A percentile compares a stretch with the other conserved stretches of the same genome.
Evolutionary conservation across 2,113 vertebrate species (phyloP).

Genomic region (Petromus typicus): DNA sequence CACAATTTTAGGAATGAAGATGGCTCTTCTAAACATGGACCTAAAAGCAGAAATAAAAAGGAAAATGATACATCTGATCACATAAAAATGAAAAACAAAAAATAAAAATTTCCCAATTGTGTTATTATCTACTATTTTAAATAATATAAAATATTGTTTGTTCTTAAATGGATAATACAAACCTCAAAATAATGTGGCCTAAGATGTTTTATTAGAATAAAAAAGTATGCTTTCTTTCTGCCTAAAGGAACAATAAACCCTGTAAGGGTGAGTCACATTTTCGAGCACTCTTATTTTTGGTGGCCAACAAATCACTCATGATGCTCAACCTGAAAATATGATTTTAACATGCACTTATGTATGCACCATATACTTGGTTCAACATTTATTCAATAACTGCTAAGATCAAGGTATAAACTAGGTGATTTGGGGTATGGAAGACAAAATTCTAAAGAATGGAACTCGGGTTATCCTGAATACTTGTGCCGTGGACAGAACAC

Average conservation of each 20-base stretch:
- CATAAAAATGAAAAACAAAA: slow-evolving; percentile 31
- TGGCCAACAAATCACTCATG: slow-evolving; percentile 29
- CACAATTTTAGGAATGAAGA: background rate
- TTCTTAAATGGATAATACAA: slow-evolving; percentile 39
- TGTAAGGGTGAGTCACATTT: background rate
- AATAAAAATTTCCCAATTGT: slow-evolving; percentile 8
- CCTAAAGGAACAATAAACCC: slow-evolving; percentile 42
- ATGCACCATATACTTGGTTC: no score
- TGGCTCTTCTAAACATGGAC: slow-evolving; percentile 17
- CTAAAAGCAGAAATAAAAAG: slow-evolving; percentile 44
- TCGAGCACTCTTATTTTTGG: background rate
- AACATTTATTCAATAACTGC: slow-evolving; percentile 17
- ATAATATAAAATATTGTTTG: slow-evolving; percentile 55
- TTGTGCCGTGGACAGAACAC: background rate
- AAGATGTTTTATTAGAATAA: slow-evolving; percentile 53
- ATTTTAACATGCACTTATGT: slow-evolving; percentile 37
- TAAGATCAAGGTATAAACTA: background rate
- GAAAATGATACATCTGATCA: slow-evolving; percentile 48
- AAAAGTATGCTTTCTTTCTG: slow-evolving; percentile 67
- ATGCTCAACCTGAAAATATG: slow-evolving; percentile 18
- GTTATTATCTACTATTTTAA: slow-evolving; percentile 47
- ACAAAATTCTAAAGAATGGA: slow-evolving; percentile 8
- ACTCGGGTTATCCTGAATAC: background rate
- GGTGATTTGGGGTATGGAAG: background rate
- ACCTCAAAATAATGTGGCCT: slow-evolving; percentile 5